A percentile compares a stretch with the other conserved stretches of the same genome.
Evolutionary conservation across 2,888 invertebrate genomes (phyloP).

Genomic region (Cremastobaeus sp.): DNA sequence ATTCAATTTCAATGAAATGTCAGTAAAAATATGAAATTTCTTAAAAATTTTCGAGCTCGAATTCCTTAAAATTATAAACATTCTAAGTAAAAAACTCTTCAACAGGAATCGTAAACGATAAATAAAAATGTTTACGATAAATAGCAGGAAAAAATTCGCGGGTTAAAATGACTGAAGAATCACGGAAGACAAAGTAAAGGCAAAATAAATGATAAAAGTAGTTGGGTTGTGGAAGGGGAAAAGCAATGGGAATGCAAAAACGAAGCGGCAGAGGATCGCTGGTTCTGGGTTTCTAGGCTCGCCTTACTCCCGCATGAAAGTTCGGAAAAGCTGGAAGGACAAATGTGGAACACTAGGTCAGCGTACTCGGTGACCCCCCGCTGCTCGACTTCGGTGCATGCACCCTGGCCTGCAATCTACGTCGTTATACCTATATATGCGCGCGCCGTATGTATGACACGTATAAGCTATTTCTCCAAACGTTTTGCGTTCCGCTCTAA

Average conservation of each 20-base stretch:
- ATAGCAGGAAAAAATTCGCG: no score
- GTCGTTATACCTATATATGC: slow-evolving; percentile 30
- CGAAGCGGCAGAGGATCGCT: slow-evolving; percentile 28
- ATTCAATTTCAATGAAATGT: no score
- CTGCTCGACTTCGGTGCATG: slow-evolving; percentile 58
- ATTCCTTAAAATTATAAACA: no score
- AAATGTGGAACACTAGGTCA: slow-evolving; percentile 78
- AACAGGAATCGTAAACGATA: no score
- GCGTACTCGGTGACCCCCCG: slow-evolving; percentile 77
- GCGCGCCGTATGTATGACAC: slow-evolving; percentile 41
- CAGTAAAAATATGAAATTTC: no score
- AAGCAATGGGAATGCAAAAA: not conserved
- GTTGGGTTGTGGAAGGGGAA: not conserved
- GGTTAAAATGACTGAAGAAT: no score
- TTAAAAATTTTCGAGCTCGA: no score
- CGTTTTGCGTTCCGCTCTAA: slow-evolving; percentile 30
- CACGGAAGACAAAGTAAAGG: no score
- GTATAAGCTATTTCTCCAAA: slow-evolving; percentile 36
- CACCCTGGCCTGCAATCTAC: slow-evolving; percentile 40
- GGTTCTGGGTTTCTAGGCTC: slow-evolving; percentile 71
- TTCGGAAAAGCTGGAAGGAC: slow-evolving; percentile 74
- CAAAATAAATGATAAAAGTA: slow-evolving; percentile 22
- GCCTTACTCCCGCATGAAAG: slow-evolving; percentile 65
- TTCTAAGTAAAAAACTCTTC: no score
- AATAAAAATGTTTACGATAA: no score